Percentiles rank a stretch among this genome's conserved stretches.
These are phyloP conservation scores for Lypha dubia DNA, from an alignment of 2,888 invertebrate species.

Conservation along the genomic window DNA sequence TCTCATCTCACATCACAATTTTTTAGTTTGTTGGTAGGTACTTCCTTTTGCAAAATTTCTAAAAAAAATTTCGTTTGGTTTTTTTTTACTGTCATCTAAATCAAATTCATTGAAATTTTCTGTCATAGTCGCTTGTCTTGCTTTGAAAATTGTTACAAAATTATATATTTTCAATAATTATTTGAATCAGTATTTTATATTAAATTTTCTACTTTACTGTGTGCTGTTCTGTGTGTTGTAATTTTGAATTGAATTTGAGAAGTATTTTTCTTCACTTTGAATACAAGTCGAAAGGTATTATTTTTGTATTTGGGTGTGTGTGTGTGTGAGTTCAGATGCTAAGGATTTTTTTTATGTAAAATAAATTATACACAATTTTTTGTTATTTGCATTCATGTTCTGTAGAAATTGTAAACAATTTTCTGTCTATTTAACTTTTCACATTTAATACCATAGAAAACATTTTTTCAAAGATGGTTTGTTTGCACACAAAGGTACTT, in stretches of 20 bases:
- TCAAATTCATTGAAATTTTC: constrained; percentile 40
- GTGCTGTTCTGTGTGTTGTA: constrained; percentile 19
- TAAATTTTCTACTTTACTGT: constrained; percentile 10
- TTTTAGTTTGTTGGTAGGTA: not conserved
- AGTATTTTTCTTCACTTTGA: constrained; percentile 39
- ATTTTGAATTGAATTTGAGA: constrained; percentile 18
- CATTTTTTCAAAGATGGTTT: constrained; percentile 38
- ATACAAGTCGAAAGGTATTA: constrained; percentile 14
- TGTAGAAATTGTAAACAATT: constrained; percentile 79
- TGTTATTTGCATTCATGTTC: constrained; percentile 32
- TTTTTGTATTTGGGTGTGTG: not conserved
- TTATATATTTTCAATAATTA: constrained; percentile 57
- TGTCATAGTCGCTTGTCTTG: constrained; percentile 3
- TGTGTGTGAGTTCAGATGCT: constrained; percentile 10
- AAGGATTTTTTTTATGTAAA: constrained; percentile 27
- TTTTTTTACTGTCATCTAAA: constrained; percentile 7
- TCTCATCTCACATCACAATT: constrained; percentile 25
- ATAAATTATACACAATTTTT: constrained; percentile 5
- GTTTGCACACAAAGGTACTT: constrained; percentile 55
- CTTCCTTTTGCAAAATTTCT: constrained; percentile 30
- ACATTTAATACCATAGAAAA: constrained; percentile 66
- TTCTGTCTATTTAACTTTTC: constrained; percentile 81
- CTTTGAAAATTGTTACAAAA: constrained; percentile 46
- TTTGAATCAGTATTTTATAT: constrained; percentile 33
- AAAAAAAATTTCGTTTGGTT: constrained; percentile 8